These are phyloP conservation scores for Lordiphosa collinella DNA, from an alignment of 1,140 invertebrate species.

Conservation along the genomic window DNA sequence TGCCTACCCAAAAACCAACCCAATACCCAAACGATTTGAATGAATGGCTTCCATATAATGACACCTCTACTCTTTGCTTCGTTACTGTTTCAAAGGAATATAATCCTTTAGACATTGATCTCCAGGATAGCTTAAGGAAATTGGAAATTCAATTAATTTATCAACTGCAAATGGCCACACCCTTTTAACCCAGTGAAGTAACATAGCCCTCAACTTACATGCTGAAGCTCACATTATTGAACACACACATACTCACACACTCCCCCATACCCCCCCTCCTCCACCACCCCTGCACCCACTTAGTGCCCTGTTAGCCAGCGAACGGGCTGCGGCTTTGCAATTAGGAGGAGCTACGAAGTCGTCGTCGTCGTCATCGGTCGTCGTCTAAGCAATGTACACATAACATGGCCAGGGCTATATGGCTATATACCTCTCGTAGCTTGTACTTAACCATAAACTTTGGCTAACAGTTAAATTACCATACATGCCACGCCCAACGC, in stretches of 20 bases:
- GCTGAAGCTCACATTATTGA: constrained; percentile 45
- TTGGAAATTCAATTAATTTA: background rate
- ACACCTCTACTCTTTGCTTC: too few relatives aligned
- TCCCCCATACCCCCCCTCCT: background rate
- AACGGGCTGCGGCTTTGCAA: constrained; percentile 66
- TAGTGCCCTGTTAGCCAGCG: constrained; percentile 30
- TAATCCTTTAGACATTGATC: too few relatives aligned
- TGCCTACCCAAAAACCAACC: too few relatives aligned
- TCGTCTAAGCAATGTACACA: constrained; percentile 34
- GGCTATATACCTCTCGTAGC: constrained; percentile 53
- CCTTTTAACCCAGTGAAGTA: constrained; percentile 19
- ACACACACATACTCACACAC: constrained; percentile 36
- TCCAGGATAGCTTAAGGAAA: background rate
- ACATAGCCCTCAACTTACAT: background rate
- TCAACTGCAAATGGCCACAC: constrained; percentile 32
- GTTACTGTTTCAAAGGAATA: too few relatives aligned
- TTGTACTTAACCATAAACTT: constrained; percentile 74
- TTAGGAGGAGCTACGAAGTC: constrained; percentile 71
- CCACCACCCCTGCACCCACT: constrained; percentile 4
- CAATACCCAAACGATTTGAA: too few relatives aligned
- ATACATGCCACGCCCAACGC: constrained; percentile 39
- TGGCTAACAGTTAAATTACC: constrained; percentile 76
- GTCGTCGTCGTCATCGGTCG: constrained; percentile 28
- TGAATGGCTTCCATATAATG: too few relatives aligned
- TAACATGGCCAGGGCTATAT: constrained; percentile 49